Base-by-base conservation (phyloP, 64 coral and sea anemone genomes). In the Trachythela sp. region DNA sequence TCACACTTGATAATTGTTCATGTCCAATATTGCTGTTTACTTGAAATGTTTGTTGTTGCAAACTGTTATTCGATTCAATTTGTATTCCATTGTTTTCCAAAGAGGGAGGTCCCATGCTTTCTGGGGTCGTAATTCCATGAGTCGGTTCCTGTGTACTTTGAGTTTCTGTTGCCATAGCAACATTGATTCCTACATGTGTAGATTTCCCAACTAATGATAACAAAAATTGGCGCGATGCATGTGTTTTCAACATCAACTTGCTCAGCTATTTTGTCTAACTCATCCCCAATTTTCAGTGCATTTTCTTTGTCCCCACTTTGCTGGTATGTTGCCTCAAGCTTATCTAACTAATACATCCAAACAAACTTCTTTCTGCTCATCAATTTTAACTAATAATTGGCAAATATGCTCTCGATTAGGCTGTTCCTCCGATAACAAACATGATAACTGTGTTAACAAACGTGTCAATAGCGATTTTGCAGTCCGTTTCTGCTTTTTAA, bases 301-400 rank as follows among this genome's bases (percentile, higher is more conserved):
- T 75, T 84, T 10, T 40, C 64, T 27, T 77, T 51, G 14, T 80
- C 60, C 70, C 45, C 42, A 45, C 70, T 75, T 13, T 51, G 18
- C 39, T 27, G 42, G 29, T 89, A 88, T 31, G 29, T n/a, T 88
- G 2, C 39, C 26, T 70, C 34, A 10, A 75, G 39, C 48, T 88
- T 70, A 48, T 76, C n/a, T n/a, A n/a, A n/a, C 87, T 20, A 88
- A 42, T 48, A 75, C 17, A 0, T 77, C 58, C 84, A 86, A 84
- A n/a, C n/a, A n/a, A n/a, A n/a, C n/a, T n/a, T n/a, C 90, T 48
- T 86, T 91, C 40, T 86, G 39, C 4, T 91, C 84, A 40, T 90
- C 89, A 2, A 90, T 35, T 64, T 49, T 75, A 29, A 58, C 89
- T 4, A 91, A 67, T 22, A 70, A 80, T 34, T 80, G 30, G 0